Base-by-base conservation (phyloP, 2,888 invertebrate genomes). In the Tholera decimalis region DNA sequence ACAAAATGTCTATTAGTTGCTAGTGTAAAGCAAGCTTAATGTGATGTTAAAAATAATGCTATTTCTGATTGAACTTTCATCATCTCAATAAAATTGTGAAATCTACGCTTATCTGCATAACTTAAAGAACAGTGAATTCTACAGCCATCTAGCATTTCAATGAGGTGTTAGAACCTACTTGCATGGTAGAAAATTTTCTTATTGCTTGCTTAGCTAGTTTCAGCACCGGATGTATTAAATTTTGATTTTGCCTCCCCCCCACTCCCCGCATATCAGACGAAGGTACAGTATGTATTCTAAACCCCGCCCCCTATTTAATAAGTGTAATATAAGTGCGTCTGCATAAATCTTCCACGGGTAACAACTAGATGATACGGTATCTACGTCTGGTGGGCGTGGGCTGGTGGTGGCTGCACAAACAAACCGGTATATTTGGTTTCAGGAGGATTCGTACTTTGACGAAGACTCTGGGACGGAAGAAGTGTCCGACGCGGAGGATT, bases 391-490 rank as follows among this genome's bases (percentile, higher is more conserved):
- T 85, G 73, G 76, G 73, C 62, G 68, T 62, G 63, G 79, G 84
- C 79, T 58, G 83, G 82, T 58, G 83, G 82, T 82, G 82, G 88
- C 82, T 79, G 84, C 86, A 86, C 88, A 83, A 91, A 90, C 92
- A 91, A 92, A 88, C 90, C 90, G 89, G 88, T 89, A 85, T 89
- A 86, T 95, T 93, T 95, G 91, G 80, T 95, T 95, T 91, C 95
- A 95, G 95, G 95, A 95, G 95, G 95, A 95, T 91, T 94, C 94
- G 84, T 95, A 92, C 87, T 93, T 93, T 64, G 94, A 93, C 84
- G 95, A 94, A 86, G 94, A 94, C 85, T 94, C 95, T 50, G 95
- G 94, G 80, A 94, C 94, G 59, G 95, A 95, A 87, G 95, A 95
- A 86, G 91, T 95, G 63, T 94, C 95, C 35, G 95, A 94, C 83